These are phyloP conservation scores for Hippocampus guttulatus DNA, from an alignment of 2,113 vertebrate genomes.

Conservation along the genomic window DNA sequence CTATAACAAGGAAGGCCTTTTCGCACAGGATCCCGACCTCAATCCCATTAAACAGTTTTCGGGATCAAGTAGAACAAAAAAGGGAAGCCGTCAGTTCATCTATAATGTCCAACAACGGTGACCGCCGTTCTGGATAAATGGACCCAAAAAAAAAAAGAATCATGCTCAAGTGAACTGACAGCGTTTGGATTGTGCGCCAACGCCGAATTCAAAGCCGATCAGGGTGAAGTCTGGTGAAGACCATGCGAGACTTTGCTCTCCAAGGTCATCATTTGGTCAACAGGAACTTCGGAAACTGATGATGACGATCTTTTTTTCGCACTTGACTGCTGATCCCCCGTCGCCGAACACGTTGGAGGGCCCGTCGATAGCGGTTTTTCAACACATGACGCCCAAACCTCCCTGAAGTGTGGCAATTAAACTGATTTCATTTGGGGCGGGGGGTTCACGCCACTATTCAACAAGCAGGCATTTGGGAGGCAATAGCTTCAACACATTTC, in stretches of 20 bases:
- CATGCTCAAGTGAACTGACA: no score
- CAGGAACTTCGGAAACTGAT: no score
- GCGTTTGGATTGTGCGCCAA: background rate
- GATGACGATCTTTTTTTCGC: no score
- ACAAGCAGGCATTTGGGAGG: background rate
- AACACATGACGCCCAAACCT: no score
- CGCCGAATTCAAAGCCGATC: background rate
- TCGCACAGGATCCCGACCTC: background rate
- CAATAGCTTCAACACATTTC: background rate
- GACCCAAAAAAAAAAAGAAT: no score
- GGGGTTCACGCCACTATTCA: background rate
- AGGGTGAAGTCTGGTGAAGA: background rate
- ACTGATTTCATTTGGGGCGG: background rate
- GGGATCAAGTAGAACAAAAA: background rate
- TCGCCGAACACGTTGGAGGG: no score
- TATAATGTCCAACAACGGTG: background rate
- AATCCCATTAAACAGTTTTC: background rate
- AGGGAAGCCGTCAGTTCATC: background rate
- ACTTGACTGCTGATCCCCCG: no score
- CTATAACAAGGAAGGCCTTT: background rate
- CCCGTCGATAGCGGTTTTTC: no score
- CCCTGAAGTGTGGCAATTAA: background rate
- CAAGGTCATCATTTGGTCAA: no score
- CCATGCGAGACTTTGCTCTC: no score
- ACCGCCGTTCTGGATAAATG: background rate